Percentiles rank a stretch among this genome's conserved stretches.
These are phyloP conservation scores for Axinella damicornis DNA, from an alignment of 37 sponge, comb jelly and placozoan genomes.

Conservation along the genomic window DNA sequence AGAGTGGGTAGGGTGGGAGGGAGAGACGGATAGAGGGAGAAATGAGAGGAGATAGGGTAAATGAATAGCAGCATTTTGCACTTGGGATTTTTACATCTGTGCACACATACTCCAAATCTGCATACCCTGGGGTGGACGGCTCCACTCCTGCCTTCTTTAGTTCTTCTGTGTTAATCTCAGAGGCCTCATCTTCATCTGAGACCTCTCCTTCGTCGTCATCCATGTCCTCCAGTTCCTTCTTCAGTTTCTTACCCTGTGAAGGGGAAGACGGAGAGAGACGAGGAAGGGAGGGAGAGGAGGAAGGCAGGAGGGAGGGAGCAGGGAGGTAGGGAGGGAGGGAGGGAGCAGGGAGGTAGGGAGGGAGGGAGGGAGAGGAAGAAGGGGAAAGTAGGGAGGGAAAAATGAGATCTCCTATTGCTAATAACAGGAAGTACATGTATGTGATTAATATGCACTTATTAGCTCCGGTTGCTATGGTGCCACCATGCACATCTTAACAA, in stretches of 20 bases:
- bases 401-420: no score
- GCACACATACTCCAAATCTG: no score
- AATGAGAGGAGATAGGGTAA: no score
- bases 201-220: constrained; percentile 57
- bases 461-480: no score
- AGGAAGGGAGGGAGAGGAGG: neutral
- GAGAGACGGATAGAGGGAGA: no score
- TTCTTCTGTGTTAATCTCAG: constrained; percentile 17
- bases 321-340: neutral
- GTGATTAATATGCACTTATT: no score
- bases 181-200: constrained; percentile 63
- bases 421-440: no score
- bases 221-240: constrained; percentile 17
- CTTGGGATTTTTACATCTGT: no score
- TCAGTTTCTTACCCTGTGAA: constrained; percentile 57
- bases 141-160: neutral
- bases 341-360: neutral
- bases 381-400: neutral
- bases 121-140: no score
- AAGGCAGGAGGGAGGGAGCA: neutral
- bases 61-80: no score
- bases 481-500: neutral
- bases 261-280: neutral
- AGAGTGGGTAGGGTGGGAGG: no score
- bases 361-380: neutral